phyloP scores from a whole-genome alignment of 2,113 vertebrate species.

The Micronycteris hirsuta region DNA sequence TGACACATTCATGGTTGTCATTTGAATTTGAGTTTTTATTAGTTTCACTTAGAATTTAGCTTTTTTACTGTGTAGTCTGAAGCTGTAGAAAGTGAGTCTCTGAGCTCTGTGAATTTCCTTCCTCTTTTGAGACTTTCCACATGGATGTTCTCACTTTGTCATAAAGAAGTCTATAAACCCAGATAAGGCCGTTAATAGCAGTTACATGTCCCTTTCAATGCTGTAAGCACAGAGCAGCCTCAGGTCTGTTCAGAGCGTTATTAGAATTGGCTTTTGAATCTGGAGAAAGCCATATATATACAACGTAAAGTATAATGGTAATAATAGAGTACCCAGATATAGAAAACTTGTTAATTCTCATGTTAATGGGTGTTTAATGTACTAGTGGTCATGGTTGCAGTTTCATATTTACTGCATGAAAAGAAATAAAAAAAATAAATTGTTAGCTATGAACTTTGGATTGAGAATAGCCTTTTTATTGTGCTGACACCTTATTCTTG shows the following conservation, averaged over 20 bases:
- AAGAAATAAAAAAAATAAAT: background rate
- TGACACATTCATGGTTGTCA: background rate
- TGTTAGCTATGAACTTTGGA: background rate
- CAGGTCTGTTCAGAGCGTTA: background rate
- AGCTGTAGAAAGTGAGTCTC: background rate
- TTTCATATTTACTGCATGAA: background rate
- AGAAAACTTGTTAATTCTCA: background rate
- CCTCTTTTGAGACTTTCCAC: background rate
- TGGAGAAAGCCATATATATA: background rate
- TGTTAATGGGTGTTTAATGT: background rate
- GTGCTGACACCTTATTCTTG: background rate
- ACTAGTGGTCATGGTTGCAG: background rate
- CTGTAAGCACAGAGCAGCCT: background rate
- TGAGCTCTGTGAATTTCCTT: background rate
- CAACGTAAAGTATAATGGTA: background rate
- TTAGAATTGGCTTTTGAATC: background rate
- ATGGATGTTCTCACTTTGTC: background rate
- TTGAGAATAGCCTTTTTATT: background rate
- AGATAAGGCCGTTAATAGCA: background rate
- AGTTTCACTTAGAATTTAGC: constrained; percentile 15
- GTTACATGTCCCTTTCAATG: background rate
- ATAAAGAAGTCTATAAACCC: background rate
- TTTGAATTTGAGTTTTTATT: constrained; percentile 20
- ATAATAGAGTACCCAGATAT: background rate
- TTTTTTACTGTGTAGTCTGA: background rate